Conservation (phyloP, 1,140 invertebrate genomes). For the Aphaenogaster rudis region DNA sequence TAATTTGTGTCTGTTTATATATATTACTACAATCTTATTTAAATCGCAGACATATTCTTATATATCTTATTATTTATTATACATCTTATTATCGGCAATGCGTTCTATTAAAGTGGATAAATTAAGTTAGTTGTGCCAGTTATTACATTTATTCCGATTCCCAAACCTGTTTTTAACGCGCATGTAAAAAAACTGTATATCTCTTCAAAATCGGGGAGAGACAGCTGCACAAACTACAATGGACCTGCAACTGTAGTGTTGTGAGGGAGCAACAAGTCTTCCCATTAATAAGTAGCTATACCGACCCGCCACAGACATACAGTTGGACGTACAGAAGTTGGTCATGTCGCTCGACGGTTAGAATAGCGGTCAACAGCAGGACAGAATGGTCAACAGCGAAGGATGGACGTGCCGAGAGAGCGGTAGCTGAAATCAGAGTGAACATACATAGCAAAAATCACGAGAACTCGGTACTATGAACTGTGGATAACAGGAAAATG, state of each 20-base stretch:
- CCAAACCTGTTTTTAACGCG: neutral
- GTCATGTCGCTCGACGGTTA: constrained; percentile 47
- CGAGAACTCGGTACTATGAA: neutral
- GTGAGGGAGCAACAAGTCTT: constrained; percentile 69
- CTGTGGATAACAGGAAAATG: neutral
- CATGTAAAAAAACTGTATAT: neutral
- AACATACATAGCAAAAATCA: constrained; percentile 32
- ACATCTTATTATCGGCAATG: neutral
- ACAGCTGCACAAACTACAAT: neutral
- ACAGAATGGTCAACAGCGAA: constrained; percentile 24
- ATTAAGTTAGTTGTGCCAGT: neutral
- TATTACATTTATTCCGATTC: neutral
- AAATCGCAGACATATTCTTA: neutral
- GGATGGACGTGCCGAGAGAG: constrained; percentile 12
- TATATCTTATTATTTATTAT: neutral
- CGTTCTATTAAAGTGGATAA: neutral
- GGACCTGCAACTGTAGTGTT: neutral
- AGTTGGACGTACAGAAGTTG: constrained; percentile 36
- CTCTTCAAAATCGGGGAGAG: neutral
- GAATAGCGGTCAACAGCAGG: constrained; percentile 41
- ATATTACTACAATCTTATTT: neutral
- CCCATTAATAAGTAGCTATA: constrained; percentile 66
- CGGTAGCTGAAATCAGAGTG: constrained; percentile 3
- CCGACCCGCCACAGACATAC: constrained; percentile 24
- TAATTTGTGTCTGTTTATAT: neutral